phyloP scores from a whole-genome alignment of 64 coral and sea anemone genomes.

The Hydrozoanthus tunicans region DNA sequence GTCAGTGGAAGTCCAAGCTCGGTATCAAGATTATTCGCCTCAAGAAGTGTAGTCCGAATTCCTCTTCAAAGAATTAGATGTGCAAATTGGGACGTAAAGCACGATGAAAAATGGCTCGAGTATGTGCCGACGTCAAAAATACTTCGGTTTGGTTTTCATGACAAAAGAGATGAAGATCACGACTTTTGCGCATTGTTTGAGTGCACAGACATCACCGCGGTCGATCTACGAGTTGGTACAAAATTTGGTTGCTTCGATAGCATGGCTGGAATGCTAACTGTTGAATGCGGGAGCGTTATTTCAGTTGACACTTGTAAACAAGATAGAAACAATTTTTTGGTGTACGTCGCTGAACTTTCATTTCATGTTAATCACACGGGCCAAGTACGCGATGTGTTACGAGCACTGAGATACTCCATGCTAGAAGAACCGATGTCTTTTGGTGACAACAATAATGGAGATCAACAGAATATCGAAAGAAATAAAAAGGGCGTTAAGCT shows the following conservation, averaged over 20 bases:
- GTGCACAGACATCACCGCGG: constrained; percentile 76
- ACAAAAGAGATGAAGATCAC: constrained; percentile 70
- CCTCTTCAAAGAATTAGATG: constrained; percentile 87
- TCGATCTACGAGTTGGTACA: constrained; percentile 83
- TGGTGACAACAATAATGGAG: neutral
- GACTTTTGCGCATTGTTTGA: constrained; percentile 56
- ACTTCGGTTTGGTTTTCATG: constrained; percentile 67
- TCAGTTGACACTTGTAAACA: constrained; percentile 10
- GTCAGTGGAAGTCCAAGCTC: constrained; percentile 23
- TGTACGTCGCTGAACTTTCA: constrained; percentile 61
- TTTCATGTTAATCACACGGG: constrained; percentile 96
- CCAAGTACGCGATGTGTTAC: constrained; percentile 83
- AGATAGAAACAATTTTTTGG: constrained; percentile 1
- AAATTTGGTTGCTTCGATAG: constrained; percentile 95
- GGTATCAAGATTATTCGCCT: constrained; percentile 29
- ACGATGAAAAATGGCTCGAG: constrained; percentile 87
- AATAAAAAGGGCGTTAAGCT: constrained; percentile 41
- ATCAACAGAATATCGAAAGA: neutral
- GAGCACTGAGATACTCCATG: constrained; percentile 79
- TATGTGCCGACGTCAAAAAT: constrained; percentile 63
- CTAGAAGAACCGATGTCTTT: constrained; percentile 3
- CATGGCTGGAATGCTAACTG: constrained; percentile 75
- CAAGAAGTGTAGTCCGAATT: constrained; percentile 52
- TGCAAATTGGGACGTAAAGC: constrained; percentile 73
- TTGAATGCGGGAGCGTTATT: constrained; percentile 66